phyloP scores from a whole-genome alignment of 1,140 invertebrate genomes.

The Phenacoccus solenopsis region DNA sequence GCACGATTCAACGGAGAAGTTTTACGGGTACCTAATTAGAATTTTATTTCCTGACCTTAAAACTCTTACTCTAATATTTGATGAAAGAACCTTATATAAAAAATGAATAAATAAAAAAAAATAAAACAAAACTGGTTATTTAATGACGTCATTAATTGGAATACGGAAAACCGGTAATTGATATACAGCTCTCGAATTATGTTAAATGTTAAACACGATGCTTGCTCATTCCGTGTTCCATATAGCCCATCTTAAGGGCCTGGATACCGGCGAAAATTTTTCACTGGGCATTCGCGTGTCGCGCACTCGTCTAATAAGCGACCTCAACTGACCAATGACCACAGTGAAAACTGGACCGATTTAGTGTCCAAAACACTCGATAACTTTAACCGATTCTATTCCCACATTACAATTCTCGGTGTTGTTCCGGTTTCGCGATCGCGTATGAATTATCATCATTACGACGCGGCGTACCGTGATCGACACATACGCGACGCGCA shows the following conservation, averaged over 20 bases:
- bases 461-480: not conserved
- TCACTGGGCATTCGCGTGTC: no score
- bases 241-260: not conserved
- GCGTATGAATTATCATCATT: not conserved
- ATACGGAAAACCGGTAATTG: conserved; percentile 1
- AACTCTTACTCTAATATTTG: conserved; percentile 3
- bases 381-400: not conserved
- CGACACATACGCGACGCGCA: not conserved
- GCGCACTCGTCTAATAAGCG: no score
- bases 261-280: no score
- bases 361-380: no score
- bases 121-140: not conserved
- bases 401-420: not conserved
- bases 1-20: not conserved
- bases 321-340: no score
- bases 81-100: not conserved
- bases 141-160: conserved; percentile 2
- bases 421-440: not conserved
- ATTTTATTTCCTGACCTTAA: not conserved
- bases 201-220: conserved; percentile 2
- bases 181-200: conserved; percentile 2
- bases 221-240: not conserved
- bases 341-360: no score
- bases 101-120: conserved; percentile 3
- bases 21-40: not conserved